Conservation (phyloP, 2,113 vertebrate genomes). For the Brachyistius frenatus region DNA sequence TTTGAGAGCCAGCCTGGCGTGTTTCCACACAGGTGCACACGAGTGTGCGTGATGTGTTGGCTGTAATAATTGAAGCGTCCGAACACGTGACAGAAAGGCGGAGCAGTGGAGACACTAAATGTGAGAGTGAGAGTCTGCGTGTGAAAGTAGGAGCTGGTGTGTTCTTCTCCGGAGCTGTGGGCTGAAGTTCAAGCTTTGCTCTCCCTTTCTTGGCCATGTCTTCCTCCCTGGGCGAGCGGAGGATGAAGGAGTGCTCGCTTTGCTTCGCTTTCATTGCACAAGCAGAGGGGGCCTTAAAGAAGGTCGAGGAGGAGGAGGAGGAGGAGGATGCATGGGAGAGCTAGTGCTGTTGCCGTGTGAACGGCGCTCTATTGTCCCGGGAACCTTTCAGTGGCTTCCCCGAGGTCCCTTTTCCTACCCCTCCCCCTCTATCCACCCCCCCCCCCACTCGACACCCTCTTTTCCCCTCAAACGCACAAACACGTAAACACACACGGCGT, state of each 20-base stretch:
- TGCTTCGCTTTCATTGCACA: slow-evolving; percentile 60
- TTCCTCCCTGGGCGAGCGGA: slow-evolving; percentile 49
- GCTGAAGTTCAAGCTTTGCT: slow-evolving; percentile 26
- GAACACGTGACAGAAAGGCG: slow-evolving; percentile 21
- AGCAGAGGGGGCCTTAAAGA: slow-evolving; percentile 72
- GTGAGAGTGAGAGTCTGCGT: slow-evolving; percentile 21
- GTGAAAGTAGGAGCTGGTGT: not conserved
- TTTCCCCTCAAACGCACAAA: slow-evolving; percentile 22
- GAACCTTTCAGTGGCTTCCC: slow-evolving; percentile 86
- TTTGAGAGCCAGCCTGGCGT: slow-evolving; percentile 62
- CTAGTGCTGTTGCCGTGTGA: slow-evolving; percentile 85
- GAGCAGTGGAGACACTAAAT: not conserved
- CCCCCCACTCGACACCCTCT: slow-evolving; percentile 54
- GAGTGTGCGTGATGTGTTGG: slow-evolving; percentile 14
- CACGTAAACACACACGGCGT: slow-evolving; percentile 3
- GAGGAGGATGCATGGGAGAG: slow-evolving; percentile 75
- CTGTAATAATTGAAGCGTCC: slow-evolving; percentile 42
- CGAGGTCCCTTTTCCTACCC: slow-evolving; percentile 75
- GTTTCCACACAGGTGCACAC: not conserved
- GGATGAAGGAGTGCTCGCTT: slow-evolving; percentile 46
- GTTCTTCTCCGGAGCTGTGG: slow-evolving; percentile 13
- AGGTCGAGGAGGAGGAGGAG: slow-evolving; percentile 58
- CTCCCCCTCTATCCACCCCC: slow-evolving; percentile 28
- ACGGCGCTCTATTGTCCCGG: slow-evolving; percentile 85
- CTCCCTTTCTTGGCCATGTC: slow-evolving; percentile 11